Evolutionary conservation across 2,797 vertebrate species (phyloP), one percentile per base, ranked within the genome.

Genomic region (Scomberomorus guttatus): DNA sequence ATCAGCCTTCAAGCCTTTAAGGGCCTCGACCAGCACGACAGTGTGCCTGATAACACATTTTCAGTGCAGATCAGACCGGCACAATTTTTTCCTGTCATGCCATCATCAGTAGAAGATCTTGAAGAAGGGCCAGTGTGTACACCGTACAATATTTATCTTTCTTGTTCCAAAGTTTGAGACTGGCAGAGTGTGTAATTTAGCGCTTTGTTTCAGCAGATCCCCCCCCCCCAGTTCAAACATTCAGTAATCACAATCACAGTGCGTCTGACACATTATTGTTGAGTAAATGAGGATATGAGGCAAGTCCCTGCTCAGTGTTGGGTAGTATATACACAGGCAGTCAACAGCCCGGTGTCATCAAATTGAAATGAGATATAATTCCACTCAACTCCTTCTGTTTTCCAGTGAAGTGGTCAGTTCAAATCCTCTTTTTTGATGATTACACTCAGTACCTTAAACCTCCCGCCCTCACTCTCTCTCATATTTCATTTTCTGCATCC

Each of bases 321-420:
- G 61, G 25, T 34, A 73, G 75, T 55, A 62, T 51, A 65, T 51
- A 75, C 37, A 62, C 55, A 64, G 29, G 11, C 52, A 75, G 56
- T 78, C 72, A 72, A 74, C 77, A 69, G 18, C 32, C 37, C 56
- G 24, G 37, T 70, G 71, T 74, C 75, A 75, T 91, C 71, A 83
- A 75, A 72, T 18, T 75, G 72, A 82, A 89, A 78, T 71, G 52
- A 81, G 71, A 78, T 71, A 63, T 22, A 67, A 87, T 80, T 83
- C 42, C 68, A 78, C 59, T 71, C 29, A 34, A 15, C 69, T 50
- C 37, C 42, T 20, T 6, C 29, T 57, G 59, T 72, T 81, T 77
- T 86, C 65, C 34, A 25, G 55, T 65, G 37, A 79, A 84, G 72
- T 46, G 55, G 56, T 56, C 56, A 51, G 80, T 72, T 73, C 39